These are phyloP conservation scores for crab-eating macaque (Macaca fascicularis) DNA, from an alignment of 2,113 vertebrate species.

Conservation along the genomic window T2T-MFA8v1.1 NC_088394.1:77998501-77999000, in stretches of 20 bases:
- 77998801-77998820: slow-evolving; percentile 33
- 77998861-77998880: neutral
- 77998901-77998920: slow-evolving; percentile 30
- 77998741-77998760: neutral
- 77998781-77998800: slow-evolving; percentile 27
- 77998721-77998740: neutral
- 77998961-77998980: slow-evolving; percentile 12
- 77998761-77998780: neutral
- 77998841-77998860: slow-evolving; percentile 30
- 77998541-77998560: neutral
- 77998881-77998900: slow-evolving; percentile 12
- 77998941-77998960: slow-evolving; percentile 20
- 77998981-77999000: neutral
- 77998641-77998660: neutral
- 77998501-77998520: neutral
- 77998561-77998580: neutral
- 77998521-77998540: neutral
- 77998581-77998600: neutral
- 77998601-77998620: neutral
- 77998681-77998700: neutral
- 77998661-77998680: neutral
- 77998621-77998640: neutral
- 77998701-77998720: neutral
- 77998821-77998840: slow-evolving; percentile 48
- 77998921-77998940: neutral